Evolutionary conservation across 23 tunicate species (phyloP).

Genomic region (Phallusia fumigata): DNA sequence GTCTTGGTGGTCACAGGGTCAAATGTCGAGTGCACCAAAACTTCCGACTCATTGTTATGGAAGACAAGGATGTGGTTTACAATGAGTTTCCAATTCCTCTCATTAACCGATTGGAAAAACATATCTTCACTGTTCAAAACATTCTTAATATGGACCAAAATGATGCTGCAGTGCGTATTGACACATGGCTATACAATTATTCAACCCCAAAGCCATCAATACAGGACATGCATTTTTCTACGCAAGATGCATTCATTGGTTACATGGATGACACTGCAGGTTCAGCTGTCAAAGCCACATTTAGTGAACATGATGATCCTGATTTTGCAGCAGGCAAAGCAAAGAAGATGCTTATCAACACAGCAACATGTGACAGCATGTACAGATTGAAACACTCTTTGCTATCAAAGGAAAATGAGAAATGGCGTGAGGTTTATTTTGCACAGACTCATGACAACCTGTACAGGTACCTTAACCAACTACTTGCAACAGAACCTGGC

Average conservation of each 20-base stretch:
- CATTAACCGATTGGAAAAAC: conserved; percentile 72
- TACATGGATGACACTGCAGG: conserved; percentile 45
- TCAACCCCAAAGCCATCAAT: too few species aligned
- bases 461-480: too few species aligned
- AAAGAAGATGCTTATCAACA: conserved; percentile 28
- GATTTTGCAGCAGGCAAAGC: conserved; percentile 1
- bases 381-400: conserved; percentile 33
- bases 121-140: conserved; percentile 51
- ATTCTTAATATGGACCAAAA: conserved; percentile 21
- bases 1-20: conserved; percentile 79
- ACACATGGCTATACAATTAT: conserved; percentile 37
- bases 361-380: conserved; percentile 74
- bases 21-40: conserved; percentile 49
- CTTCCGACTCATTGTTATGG: conserved; percentile 67
- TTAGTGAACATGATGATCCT: too few species aligned
- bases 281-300: conserved; percentile 54
- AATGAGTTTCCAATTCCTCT: conserved; percentile 79
- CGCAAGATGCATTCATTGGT: conserved; percentile 46
- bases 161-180: conserved; percentile 4
- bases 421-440: conserved; percentile 31
- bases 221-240: conserved; percentile 4
- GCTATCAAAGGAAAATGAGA: conserved; percentile 4
- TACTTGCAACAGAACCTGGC: too few species aligned
- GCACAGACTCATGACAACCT: conserved; percentile 64
- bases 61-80: conserved; percentile 61